Conservation (phyloP, 1,140 invertebrate genomes). For the Aphelenchoides besseyi region DNA sequence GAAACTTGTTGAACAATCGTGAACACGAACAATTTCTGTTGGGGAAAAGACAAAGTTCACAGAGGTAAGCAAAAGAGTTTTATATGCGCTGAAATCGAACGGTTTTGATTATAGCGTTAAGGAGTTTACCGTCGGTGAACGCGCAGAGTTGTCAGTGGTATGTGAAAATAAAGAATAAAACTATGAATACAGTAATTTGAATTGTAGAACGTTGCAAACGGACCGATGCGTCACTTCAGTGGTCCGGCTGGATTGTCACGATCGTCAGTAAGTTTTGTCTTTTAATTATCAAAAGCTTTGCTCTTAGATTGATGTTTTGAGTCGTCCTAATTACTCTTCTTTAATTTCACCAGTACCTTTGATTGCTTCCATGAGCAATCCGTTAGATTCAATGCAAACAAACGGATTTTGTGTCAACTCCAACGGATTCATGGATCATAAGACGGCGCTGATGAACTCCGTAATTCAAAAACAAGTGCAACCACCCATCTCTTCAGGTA, state of each 20-base stretch:
- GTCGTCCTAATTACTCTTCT: constrained; percentile 25
- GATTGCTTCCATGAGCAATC: constrained; percentile 27
- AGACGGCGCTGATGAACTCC: constrained; percentile 14
- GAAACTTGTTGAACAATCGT: constrained; percentile 16
- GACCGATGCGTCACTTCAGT: constrained; percentile 1
- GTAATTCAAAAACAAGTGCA: constrained; percentile 17
- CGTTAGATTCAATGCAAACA: constrained; percentile 18
- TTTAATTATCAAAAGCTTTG: neutral
- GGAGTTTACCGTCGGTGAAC: neutral
- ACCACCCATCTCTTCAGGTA: neutral
- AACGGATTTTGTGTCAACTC: neutral
- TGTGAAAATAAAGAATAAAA: neutral
- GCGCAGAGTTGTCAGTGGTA: constrained; percentile 5
- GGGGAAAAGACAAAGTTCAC: constrained; percentile 11
- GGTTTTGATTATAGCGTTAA: neutral
- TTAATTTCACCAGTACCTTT: constrained; percentile 43
- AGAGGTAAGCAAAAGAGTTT: neutral
- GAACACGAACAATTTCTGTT: constrained; percentile 15
- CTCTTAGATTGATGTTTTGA: neutral
- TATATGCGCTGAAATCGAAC: neutral
- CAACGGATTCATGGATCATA: neutral
- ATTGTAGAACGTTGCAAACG: neutral
- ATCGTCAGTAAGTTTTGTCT: constrained; percentile 2
- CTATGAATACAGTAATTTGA: too few species aligned
- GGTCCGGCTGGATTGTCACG: neutral